These are phyloP conservation scores for Papilio protenor DNA, from an alignment of 2,888 invertebrate genomes.

Conservation along the genomic window DNA sequence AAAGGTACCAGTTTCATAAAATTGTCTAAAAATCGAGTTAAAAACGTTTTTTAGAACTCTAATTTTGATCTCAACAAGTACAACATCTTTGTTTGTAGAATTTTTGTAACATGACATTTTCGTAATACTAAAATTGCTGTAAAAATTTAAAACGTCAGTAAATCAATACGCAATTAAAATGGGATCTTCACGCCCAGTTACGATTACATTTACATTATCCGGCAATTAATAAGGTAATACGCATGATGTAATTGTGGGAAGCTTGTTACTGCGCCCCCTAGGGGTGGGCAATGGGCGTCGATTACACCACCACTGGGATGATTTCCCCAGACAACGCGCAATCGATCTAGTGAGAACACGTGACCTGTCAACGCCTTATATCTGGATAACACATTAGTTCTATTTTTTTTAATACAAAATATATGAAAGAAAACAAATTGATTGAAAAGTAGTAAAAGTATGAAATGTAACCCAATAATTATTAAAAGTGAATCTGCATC, in stretches of 20 bases:
- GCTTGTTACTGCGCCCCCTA: conserved; percentile 38
- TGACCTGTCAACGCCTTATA: conserved; percentile 63
- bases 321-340: conserved; percentile 71
- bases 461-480: too few species aligned
- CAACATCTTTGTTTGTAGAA: not conserved
- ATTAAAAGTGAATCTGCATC: too few species aligned
- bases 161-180: not conserved
- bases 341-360: conserved; percentile 72
- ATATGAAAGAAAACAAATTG: not conserved
- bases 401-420: not conserved
- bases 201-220: conserved; percentile 16
- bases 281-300: conserved; percentile 16
- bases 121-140: too few species aligned
- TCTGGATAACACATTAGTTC: conserved; percentile 51
- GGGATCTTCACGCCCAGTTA: not conserved
- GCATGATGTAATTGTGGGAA: conserved; percentile 40
- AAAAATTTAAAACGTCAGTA: not conserved
- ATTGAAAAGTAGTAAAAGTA: not conserved
- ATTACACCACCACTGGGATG: conserved; percentile 49
- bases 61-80: not conserved
- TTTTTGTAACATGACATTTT: too few species aligned
- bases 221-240: conserved; percentile 26
- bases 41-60: not conserved
- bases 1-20: not conserved
- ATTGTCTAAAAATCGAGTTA: not conserved